Evolutionary conservation across 2,113 vertebrate species (phyloP).

Genomic region (Murina feae): DNA sequence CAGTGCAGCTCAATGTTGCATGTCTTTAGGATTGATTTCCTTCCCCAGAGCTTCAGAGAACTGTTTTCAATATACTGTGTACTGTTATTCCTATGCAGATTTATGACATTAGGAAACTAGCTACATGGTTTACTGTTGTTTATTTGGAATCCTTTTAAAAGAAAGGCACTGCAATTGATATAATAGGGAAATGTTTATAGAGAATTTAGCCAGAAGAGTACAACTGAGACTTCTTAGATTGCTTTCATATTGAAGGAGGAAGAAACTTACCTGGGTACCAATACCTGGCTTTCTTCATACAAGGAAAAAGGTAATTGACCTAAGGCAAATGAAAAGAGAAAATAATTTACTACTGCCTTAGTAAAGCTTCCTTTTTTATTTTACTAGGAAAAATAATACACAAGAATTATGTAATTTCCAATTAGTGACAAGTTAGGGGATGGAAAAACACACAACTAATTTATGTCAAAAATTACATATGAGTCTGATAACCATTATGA

Average conservation of each 20-base stretch:
- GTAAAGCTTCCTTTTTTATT: not conserved
- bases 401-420: not conserved
- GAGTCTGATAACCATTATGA: not conserved
- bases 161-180: constrained; percentile 3
- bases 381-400: constrained; percentile 7
- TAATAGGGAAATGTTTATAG: not conserved
- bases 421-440: not conserved
- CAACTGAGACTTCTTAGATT: constrained; percentile 5
- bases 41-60: constrained; percentile 30
- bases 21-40: constrained; percentile 25
- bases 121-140: constrained; percentile 43
- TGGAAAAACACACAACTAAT: not conserved
- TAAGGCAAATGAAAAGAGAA: not conserved
- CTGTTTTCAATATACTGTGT: constrained; percentile 41
- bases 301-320: constrained; percentile 15
- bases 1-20: not conserved
- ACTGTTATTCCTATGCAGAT: constrained; percentile 42
- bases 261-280: constrained; percentile 10
- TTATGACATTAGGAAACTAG: not conserved
- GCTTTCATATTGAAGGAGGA: constrained; percentile 24
- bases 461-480: not conserved
- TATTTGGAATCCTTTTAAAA: constrained; percentile 37
- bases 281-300: constrained; percentile 3
- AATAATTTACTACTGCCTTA: not conserved
- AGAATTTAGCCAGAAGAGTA: not conserved